Base-by-base conservation (phyloP, 1,140 invertebrate species). In the Atta cephalotes region DNA sequence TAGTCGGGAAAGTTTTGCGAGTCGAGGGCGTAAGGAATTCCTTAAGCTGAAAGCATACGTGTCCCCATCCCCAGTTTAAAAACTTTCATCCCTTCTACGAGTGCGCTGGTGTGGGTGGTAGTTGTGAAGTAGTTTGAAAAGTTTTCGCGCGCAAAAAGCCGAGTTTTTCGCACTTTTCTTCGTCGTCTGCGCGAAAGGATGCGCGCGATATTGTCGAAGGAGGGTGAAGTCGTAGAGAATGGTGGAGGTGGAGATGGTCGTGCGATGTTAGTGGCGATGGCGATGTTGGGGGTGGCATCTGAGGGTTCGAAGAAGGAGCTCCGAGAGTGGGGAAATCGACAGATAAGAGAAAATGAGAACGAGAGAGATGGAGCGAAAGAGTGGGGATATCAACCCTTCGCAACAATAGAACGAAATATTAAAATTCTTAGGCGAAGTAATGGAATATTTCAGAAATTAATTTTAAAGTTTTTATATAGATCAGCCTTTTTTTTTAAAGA, bases 131-230 rank as follows among this genome's bases (percentile, higher is more conserved):
- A 92, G 89, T 93, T 93, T 78, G 76, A 88, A 93, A 93, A 93
- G 90, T 92, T 93, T 92, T 92, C 92, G 86, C 92, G 92, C 90
- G 92, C 74, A 93, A 92, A 92, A 92, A 93, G 88, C 86, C 85
- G 70, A 88, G 85, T 88, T 94, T 94, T 93, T 93, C 88, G 80
- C 88, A 91, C 88, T 92, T 92, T 91, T 92, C 89, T 93, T 92
- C 71, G 65, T 74, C 56, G 86, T 18, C 66, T 91, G 90, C 89
- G 89, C 90, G 79, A 88, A 72, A 88, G 87, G 72, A 56, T 87
- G 90, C 79, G 90, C 90, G 70, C 76, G 3, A 49, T 60, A 16
- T 68, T 45, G 51, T 68, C 81, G 35, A 56, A 90, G 89, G 89
- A 88, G 90, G 89, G 89, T 85, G 45, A 90, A 81, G 62, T 90